Evolutionary conservation across 1,140 invertebrate genomes (phyloP).

Genomic region (Eubasilissa regina): DNA sequence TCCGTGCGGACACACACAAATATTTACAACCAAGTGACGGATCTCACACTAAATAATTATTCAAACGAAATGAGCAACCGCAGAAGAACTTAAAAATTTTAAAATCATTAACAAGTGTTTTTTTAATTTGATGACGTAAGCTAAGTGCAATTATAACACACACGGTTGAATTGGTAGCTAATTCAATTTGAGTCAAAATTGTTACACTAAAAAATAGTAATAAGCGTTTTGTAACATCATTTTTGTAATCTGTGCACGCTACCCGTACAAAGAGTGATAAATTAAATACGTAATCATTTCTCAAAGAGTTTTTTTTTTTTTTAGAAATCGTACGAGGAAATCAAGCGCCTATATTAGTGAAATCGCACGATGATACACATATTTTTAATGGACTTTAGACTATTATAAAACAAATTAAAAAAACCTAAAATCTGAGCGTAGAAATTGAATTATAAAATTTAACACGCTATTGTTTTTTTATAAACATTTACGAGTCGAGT

Average conservation of each 20-base stretch:
- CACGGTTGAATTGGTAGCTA: constrained; percentile 4
- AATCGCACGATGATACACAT: constrained; percentile 40
- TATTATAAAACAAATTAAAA: constrained; percentile 32
- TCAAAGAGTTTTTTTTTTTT: constrained; percentile 16
- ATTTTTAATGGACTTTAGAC: constrained; percentile 29
- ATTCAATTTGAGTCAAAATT: constrained; percentile 17
- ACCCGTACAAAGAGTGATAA: neutral
- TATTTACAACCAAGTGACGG: too few species aligned
- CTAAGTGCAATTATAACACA: constrained; percentile 11
- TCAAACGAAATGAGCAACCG: too few species aligned
- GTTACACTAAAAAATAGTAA: neutral
- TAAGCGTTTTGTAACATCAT: constrained; percentile 10
- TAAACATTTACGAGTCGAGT: neutral
- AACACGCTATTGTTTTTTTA: neutral
- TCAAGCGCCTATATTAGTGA: constrained; percentile 12
- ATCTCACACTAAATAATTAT: too few species aligned
- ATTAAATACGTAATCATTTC: constrained; percentile 38
- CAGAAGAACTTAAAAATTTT: too few species aligned
- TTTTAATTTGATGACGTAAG: constrained; percentile 10
- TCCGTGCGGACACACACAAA: too few species aligned
- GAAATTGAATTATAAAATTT: constrained; percentile 1
- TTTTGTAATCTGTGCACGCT: constrained; percentile 16
- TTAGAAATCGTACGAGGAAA: constrained; percentile 47
- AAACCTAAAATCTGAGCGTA: constrained; percentile 9
- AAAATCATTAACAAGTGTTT: too few species aligned